Base-by-base conservation (phyloP, 2,113 vertebrate species). In the Microtus richardsoni region DNA sequence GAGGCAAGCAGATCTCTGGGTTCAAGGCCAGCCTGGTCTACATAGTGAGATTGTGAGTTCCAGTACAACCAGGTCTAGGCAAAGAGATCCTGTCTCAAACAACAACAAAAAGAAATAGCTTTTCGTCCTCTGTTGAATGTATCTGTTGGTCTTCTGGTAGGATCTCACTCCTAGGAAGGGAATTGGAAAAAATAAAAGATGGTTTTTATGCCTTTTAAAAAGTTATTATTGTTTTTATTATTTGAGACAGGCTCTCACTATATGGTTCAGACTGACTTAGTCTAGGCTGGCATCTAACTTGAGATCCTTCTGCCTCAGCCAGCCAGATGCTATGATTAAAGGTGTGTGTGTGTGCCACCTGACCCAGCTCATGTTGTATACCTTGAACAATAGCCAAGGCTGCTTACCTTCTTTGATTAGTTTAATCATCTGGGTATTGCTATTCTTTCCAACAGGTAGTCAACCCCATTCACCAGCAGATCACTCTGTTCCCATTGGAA, bases 401-500 rank as follows among this genome's bases (percentile, higher is more conserved):
- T 95, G 75, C 75, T 95, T 80, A 79, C n/a, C 64, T 85, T 30
- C 26, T 64, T 7, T 74, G 54, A 36, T 75, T 66, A 85, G 22
- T 91, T 89, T 77, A 88, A 79, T 79, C 39, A 78, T 36, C 44
- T 87, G 64, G 14, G 14, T 89, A 14, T 91, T 80, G 39, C 44
- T 60, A 2, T 36, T 96, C n/a, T 96, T 96, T 95, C 62, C 68
- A 91, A 66, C 88, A 97, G 97, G 93, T 79, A 97, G 97, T 74
- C 94, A 96, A 30, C 28, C 79, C 82, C 91, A 1, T 88, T 97
- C 77, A 82, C 90, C 96, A 60, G 66, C 49, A 7, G 36, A 36
- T 82, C 85, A 78, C 54, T 73, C 74, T 62, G 21, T 60, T 39
- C 75, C 91, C 54, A 66, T 88, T 0, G 66, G 96, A 60, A 94